A percentile compares a stretch with the other conserved stretches of the same genome.
These are phyloP conservation scores for Chrysolina oricalcia DNA, from an alignment of 2,888 invertebrate species.

Conservation along the genomic window DNA sequence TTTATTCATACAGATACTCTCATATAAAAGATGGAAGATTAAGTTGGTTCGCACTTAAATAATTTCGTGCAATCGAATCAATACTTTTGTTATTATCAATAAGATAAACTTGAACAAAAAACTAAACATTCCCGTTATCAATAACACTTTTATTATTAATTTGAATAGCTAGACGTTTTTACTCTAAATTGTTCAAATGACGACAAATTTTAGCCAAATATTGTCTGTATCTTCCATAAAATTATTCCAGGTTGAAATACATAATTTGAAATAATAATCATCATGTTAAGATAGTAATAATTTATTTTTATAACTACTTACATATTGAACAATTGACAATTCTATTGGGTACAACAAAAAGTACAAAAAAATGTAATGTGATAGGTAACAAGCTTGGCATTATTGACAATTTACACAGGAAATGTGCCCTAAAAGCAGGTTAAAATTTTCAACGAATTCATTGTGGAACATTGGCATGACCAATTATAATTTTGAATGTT, in stretches of 20 bases:
- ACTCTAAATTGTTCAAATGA: too few relatives aligned
- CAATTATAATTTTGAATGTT: too few relatives aligned
- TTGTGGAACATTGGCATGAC: too few relatives aligned
- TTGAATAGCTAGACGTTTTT: too few relatives aligned
- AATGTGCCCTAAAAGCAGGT: too few relatives aligned
- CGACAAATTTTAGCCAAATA: too few relatives aligned
- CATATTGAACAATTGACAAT: not conserved
- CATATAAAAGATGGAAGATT: too few relatives aligned
- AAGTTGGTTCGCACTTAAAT: not conserved
- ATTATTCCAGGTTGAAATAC: too few relatives aligned
- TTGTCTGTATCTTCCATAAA: too few relatives aligned
- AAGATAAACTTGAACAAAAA: not conserved
- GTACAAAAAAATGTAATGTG: not conserved
- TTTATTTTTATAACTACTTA: not conserved
- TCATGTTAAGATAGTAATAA: not conserved
- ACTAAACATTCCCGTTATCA: not conserved
- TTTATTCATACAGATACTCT: not conserved
- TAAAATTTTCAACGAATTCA: too few relatives aligned
- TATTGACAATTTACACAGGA: not conserved
- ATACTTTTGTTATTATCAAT: not conserved
- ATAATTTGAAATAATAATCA: not conserved
- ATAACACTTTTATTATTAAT: too few relatives aligned
- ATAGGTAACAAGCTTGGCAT: not conserved
- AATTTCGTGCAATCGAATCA: not conserved
- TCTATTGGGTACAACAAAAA: not conserved